Evolutionary conservation across 2,113 vertebrate genomes (phyloP).

Genomic region (Tachysurus fulvidraco): DNA sequence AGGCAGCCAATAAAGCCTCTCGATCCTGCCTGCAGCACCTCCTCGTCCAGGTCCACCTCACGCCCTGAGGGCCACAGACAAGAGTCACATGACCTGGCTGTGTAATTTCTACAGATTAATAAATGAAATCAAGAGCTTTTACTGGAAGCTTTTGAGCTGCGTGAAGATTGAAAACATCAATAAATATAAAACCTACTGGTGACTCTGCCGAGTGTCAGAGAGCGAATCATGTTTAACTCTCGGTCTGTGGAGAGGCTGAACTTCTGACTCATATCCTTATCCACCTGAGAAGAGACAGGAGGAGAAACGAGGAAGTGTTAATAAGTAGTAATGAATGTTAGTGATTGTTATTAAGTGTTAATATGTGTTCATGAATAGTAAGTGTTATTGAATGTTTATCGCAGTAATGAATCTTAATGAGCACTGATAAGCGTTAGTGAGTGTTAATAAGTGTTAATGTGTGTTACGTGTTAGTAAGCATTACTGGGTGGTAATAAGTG

Average conservation of each 20-base stretch:
- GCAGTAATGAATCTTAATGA: no score
- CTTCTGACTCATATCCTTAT: slow-evolving; percentile 75
- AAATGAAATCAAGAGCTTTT: background rate
- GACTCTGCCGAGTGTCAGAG: slow-evolving; percentile 81
- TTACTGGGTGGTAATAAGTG: no score
- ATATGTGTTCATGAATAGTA: no score
- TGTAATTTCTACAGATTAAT: background rate
- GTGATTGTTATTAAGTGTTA: background rate
- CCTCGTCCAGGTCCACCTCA: slow-evolving; percentile 67
- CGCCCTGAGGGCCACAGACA: slow-evolving; percentile 65
- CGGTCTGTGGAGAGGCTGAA: slow-evolving; percentile 79
- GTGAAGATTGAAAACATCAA: background rate
- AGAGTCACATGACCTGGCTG: background rate
- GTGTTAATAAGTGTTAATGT: no score
- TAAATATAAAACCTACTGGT: slow-evolving; percentile 67
- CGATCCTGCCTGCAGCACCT: slow-evolving; percentile 74
- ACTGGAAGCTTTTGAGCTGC: background rate
- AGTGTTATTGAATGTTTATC: no score
- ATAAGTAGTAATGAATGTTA: background rate
- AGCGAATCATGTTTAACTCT: slow-evolving; percentile 76
- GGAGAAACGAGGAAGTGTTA: background rate
- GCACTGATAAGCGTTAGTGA: no score
- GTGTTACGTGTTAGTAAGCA: no score
- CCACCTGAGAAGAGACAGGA: slow-evolving; percentile 72
- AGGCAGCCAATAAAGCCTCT: slow-evolving; percentile 82